Evolutionary conservation across 64 coral and sea anemone genomes (phyloP).

Genomic region (Exaiptasia diaphana): DNA sequence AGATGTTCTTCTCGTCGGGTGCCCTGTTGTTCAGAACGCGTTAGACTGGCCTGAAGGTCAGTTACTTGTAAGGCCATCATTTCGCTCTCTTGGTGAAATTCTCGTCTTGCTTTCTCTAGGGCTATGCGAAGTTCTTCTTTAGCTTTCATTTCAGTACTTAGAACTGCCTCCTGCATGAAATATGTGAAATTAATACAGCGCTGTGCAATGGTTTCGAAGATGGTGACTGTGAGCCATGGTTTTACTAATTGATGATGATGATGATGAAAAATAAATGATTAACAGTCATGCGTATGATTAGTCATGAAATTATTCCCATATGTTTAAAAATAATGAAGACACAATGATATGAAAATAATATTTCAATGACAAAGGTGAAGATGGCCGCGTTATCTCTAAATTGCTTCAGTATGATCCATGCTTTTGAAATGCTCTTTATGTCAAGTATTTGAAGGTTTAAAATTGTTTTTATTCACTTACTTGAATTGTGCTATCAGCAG

Average conservation of each 20-base stretch:
- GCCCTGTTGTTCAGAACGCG: conserved; percentile 72
- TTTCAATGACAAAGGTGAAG: too few relatives aligned
- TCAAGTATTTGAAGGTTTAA: too few relatives aligned
- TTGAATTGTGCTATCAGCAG: conserved; percentile 47
- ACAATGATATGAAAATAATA: too few relatives aligned
- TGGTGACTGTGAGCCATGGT: not conserved
- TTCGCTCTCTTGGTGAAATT: conserved; percentile 68
- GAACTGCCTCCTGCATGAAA: conserved; percentile 71
- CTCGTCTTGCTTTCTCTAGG: conserved; percentile 74
- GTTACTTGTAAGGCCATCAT: conserved; percentile 69
- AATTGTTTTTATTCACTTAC: too few relatives aligned
- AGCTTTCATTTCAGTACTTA: conserved; percentile 92
- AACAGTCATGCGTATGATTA: too few relatives aligned
- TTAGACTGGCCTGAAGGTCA: conserved; percentile 77
- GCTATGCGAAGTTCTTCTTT: conserved; percentile 92
- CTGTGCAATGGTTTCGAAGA: too few relatives aligned
- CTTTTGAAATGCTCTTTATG: too few relatives aligned
- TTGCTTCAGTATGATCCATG: too few relatives aligned
- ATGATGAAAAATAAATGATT: not conserved
- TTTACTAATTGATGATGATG: not conserved
- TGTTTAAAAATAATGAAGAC: too few relatives aligned
- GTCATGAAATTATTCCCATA: too few relatives aligned
- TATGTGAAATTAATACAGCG: not conserved
- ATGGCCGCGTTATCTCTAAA: too few relatives aligned
- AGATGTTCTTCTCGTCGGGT: conserved; percentile 84